Evolutionary conservation across 2,888 invertebrate genomes (phyloP).

Genomic region (Rambutsinella grinnellia): DNA sequence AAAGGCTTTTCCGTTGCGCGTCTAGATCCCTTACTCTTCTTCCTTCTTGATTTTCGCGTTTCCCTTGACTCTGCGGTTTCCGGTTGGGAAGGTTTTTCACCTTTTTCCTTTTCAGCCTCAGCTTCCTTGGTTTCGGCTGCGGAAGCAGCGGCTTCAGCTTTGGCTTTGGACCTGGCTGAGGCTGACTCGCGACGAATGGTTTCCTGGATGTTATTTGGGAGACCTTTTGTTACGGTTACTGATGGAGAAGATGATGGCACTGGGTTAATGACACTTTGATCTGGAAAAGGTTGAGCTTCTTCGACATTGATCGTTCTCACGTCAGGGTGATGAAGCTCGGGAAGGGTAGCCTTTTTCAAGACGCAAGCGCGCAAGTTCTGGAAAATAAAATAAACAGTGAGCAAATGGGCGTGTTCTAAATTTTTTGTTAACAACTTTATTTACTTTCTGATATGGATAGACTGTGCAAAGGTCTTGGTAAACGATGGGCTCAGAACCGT

Average conservation of each 20-base stretch:
- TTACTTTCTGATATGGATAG: conserved; percentile 50
- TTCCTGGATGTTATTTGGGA: conserved; percentile 23
- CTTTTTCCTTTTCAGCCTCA: no score
- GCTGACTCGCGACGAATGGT: conserved; percentile 10
- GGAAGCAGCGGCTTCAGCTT: background rate
- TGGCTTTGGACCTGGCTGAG: background rate
- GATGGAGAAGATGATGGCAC: conserved; percentile 7
- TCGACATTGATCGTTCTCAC: conserved; percentile 25
- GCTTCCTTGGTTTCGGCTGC: background rate
- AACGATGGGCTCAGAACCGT: conserved; percentile 29
- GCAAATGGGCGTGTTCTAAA: no score
- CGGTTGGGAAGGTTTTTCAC: no score
- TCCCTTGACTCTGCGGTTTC: conserved; percentile 20
- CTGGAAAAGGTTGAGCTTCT: background rate
- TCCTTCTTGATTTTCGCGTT: background rate
- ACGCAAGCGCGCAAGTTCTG: conserved; percentile 39
- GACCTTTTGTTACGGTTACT: background rate
- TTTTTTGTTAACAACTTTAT: no score
- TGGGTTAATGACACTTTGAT: background rate
- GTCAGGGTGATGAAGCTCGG: conserved; percentile 50
- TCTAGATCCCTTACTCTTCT: background rate
- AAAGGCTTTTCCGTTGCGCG: background rate
- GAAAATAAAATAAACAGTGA: no score
- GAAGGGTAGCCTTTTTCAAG: conserved; percentile 33
- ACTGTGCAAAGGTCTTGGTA: conserved; percentile 47